Conservation (phyloP, 2,888 invertebrate species). For the Thecocarcelia acutangulata region DNA sequence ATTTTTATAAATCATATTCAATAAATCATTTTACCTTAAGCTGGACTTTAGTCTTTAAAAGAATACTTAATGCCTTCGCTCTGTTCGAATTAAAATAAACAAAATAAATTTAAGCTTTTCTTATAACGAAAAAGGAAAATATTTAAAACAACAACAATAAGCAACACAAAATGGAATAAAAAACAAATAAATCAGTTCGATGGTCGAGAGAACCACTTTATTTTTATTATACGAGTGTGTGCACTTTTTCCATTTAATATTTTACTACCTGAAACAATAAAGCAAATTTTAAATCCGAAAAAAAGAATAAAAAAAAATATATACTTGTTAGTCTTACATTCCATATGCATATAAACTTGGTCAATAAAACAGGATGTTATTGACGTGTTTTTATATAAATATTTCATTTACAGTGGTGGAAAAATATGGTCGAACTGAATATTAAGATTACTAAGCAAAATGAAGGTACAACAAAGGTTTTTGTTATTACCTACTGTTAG, state of each 20-base stretch:
- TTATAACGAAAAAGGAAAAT: slow-evolving; percentile 10
- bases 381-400: slow-evolving; percentile 11
- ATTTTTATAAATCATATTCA: slow-evolving; percentile 34
- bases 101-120: slow-evolving; percentile 41
- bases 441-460: too few species aligned
- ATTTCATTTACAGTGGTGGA: neutral
- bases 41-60: slow-evolving; percentile 46
- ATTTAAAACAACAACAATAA: slow-evolving; percentile 18
- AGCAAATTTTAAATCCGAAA: slow-evolving; percentile 7
- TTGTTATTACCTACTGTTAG: too few species aligned
- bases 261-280: slow-evolving; percentile 64
- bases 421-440: neutral
- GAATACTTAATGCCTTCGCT: slow-evolving; percentile 59
- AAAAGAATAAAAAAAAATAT: slow-evolving; percentile 14
- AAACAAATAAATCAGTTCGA: slow-evolving; percentile 67
- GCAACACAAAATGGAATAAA: slow-evolving; percentile 40
- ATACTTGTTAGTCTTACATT: slow-evolving; percentile 39
- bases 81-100: slow-evolving; percentile 46
- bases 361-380: slow-evolving; percentile 50
- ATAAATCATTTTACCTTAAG: slow-evolving; percentile 66
- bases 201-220: slow-evolving; percentile 57
- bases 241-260: slow-evolving; percentile 3
- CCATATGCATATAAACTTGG: slow-evolving; percentile 42
- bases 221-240: slow-evolving; percentile 9
- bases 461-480: too few species aligned